Evolutionary conservation across 2,888 invertebrate genomes (phyloP).

Genomic region (Marasmarcha lunaedactyla): DNA sequence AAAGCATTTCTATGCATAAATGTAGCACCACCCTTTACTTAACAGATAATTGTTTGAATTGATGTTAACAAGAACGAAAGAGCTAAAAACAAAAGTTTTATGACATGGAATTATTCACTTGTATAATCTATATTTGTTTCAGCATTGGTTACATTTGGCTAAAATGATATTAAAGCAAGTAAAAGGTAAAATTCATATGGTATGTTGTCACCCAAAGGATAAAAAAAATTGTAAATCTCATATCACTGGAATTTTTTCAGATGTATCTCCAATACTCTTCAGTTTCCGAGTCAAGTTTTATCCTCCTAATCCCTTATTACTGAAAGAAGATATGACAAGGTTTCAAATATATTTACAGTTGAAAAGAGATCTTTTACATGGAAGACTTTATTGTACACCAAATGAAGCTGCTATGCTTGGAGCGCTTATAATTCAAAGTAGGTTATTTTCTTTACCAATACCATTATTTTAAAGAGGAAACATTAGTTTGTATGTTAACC

Average conservation of each 20-base stretch:
- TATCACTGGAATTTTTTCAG: too few relatives aligned
- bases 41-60: too few relatives aligned
- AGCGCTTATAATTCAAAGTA: conserved; percentile 94
- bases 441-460: conserved; percentile 21
- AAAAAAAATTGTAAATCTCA: neutral
- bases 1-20: too few relatives aligned
- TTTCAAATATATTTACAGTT: conserved; percentile 95
- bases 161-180: conserved; percentile 93
- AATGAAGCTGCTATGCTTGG: conserved; percentile 91
- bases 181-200: conserved; percentile 79
- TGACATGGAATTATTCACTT: too few relatives aligned
- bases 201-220: too few relatives aligned
- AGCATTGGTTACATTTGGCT: conserved; percentile 95
- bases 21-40: too few relatives aligned
- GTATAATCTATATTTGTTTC: conserved; percentile 35
- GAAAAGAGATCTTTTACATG: conserved; percentile 94
- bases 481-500: neutral
- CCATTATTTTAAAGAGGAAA: neutral
- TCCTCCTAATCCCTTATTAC: conserved; percentile 91
- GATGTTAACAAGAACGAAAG: neutral
- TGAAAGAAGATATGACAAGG: conserved; percentile 94
- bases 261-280: conserved; percentile 91
- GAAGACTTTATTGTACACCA: conserved; percentile 91
- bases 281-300: conserved; percentile 98
- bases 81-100: too few relatives aligned